Percentiles rank a stretch among this genome's conserved stretches.
Conservation (phyloP, 2,113 vertebrate genomes). For the Mandrillus leucophaeus region DNA sequence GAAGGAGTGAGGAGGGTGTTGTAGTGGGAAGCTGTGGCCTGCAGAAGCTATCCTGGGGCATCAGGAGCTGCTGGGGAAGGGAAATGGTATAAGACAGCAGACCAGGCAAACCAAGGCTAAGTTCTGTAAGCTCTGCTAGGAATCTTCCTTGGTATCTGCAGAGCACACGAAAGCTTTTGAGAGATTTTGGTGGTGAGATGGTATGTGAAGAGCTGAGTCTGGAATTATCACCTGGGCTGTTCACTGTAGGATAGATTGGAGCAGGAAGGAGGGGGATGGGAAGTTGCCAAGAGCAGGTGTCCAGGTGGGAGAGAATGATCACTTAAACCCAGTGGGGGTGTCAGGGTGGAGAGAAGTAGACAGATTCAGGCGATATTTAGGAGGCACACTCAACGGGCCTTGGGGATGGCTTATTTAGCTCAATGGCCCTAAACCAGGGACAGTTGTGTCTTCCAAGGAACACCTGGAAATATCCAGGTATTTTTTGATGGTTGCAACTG, state of each 20-base stretch:
- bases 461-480: background rate
- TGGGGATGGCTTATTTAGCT: background rate
- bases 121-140: too few species aligned
- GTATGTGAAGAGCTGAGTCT: background rate
- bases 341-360: rapidly evolving
- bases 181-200: too few species aligned
- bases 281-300: background rate
- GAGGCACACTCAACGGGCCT: too few species aligned
- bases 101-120: too few species aligned
- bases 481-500: background rate
- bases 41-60: background rate
- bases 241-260: background rate
- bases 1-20: background rate
- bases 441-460: background rate
- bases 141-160: background rate
- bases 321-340: background rate
- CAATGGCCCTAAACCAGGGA: background rate
- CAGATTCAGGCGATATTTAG: background rate
- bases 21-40: background rate
- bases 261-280: background rate
- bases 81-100: rapidly evolving
- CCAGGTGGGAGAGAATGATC: background rate
- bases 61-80: background rate
- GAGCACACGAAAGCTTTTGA: background rate
- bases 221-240: background rate